Base-by-base conservation (phyloP, 2,113 vertebrate species). In the Proteles cristata region DNA sequence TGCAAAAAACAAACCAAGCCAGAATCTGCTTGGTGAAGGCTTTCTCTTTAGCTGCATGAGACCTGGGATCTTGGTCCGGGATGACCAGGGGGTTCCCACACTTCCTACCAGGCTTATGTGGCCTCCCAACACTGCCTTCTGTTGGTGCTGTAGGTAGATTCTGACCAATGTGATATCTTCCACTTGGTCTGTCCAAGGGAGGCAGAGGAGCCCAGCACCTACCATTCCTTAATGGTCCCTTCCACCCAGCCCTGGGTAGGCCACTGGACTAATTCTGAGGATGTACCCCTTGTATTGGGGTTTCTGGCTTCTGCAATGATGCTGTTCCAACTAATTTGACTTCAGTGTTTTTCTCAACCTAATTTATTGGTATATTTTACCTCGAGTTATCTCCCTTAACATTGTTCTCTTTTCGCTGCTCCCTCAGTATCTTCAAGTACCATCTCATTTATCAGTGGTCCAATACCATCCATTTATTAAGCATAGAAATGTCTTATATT, bases 21-120 rank as follows among this genome's bases (percentile, higher is more conserved):
- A 21, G 4, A 45, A 76, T 58, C 28, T 55, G 21, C 19, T 21
- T 69, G 26, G 11, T 7, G 39, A 16, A 1, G 3, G 21, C n/a
- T 80, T 93, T 89, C n/a, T 66, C 35, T n/a, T 61, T 33, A 71
- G 79, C 17, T 65, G 5, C 0, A 0, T 2, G 33, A 4, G 11
- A 10, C 15, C 7, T 25, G 31, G 55, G 7, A 61, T 2, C 14
- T 63, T 43, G 25, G 19, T 69, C 43, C 83, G 68, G 25, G 9
- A 68, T 43, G 63, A 55, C 7, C 43, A 79, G 53, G 23, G 7
- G n/a, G 4, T 55, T 69, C 53, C 21, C 61, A 45, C 2, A 11
- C 17, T 58, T 73, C 7, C 39, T 7, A 14, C 2, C n/a, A 11
- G 11, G 73, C 1, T 33, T 10, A 0, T 1, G 8, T 39, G 21